These are phyloP conservation scores for Steinernema hermaphroditum DNA, from an alignment of 2,888 invertebrate genomes.

Conservation along the genomic window DNA sequence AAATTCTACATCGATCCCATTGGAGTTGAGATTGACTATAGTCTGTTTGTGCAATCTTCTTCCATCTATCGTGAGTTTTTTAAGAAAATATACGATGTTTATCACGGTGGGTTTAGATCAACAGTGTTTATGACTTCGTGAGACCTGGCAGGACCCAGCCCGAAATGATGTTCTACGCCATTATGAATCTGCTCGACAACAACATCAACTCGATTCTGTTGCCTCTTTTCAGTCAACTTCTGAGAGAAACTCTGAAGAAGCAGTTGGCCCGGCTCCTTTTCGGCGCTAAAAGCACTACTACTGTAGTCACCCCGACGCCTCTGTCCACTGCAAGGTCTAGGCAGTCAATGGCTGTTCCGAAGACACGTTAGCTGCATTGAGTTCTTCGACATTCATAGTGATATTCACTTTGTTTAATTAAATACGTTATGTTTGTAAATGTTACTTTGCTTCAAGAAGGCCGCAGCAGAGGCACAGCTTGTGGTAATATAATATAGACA, in stretches of 20 bases:
- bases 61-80: not conserved
- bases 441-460: too few species aligned
- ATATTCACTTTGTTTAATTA: too few species aligned
- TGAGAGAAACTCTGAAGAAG: constrained; percentile 2
- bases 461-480: too few species aligned
- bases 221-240: constrained; percentile 10
- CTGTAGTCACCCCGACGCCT: not conserved
- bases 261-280: not conserved
- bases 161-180: not conserved
- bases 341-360: not conserved
- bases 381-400: not conserved
- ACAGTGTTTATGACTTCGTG: constrained; percentile 12
- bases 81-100: too few species aligned
- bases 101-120: not conserved
- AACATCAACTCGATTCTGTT: constrained; percentile 5
- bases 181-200: constrained; percentile 1
- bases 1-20: not conserved
- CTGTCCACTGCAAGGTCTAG: not conserved
- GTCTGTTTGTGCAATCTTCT: not conserved
- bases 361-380: not conserved
- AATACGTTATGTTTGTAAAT: too few species aligned
- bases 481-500: too few species aligned
- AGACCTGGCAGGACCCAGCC: not conserved
- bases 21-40: not conserved
- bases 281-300: not conserved